Evolutionary conservation across 2,113 vertebrate genomes (phyloP).

Genomic region (Syrmaticus mikado): DNA sequence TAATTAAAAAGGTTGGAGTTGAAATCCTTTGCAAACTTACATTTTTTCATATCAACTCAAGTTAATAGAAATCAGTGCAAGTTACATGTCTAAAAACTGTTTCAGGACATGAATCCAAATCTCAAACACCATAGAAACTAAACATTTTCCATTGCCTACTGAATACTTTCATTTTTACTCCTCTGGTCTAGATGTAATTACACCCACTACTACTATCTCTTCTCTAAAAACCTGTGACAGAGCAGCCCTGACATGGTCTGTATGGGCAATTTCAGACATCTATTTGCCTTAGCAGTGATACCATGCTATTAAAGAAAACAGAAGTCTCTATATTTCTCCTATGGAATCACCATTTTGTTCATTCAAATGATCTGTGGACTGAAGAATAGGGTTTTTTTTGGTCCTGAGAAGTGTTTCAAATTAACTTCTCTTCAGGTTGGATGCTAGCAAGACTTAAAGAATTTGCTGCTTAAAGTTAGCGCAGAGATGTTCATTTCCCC

Average conservation of each 20-base stretch:
- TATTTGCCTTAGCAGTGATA: not conserved
- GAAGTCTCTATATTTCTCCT: not conserved
- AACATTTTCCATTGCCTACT: rapidly evolving
- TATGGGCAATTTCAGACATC: not conserved
- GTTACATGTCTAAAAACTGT: not conserved
- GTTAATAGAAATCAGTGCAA: not conserved
- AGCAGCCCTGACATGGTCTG: not conserved
- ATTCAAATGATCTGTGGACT: not conserved
- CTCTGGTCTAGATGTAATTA: too few relatives aligned
- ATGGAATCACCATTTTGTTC: not conserved
- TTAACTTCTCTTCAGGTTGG: not conserved
- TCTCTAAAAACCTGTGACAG: not conserved
- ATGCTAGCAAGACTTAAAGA: not conserved
- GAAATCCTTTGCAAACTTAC: not conserved
- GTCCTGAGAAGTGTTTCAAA: not conserved
- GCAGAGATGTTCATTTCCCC: not conserved
- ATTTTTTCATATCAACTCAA: not conserved
- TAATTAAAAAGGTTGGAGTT: not conserved
- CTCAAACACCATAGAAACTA: not conserved
- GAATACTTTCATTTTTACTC: not conserved
- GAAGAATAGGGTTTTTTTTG: not conserved
- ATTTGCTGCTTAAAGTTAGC: not conserved
- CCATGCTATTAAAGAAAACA: not conserved
- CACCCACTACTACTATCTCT: rapidly evolving
- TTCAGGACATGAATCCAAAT: not conserved